A percentile compares a stretch with the other conserved stretches of the same genome.
Evolutionary conservation across 2,888 invertebrate species (phyloP).

Genomic region (Mythimna vitellina): DNA sequence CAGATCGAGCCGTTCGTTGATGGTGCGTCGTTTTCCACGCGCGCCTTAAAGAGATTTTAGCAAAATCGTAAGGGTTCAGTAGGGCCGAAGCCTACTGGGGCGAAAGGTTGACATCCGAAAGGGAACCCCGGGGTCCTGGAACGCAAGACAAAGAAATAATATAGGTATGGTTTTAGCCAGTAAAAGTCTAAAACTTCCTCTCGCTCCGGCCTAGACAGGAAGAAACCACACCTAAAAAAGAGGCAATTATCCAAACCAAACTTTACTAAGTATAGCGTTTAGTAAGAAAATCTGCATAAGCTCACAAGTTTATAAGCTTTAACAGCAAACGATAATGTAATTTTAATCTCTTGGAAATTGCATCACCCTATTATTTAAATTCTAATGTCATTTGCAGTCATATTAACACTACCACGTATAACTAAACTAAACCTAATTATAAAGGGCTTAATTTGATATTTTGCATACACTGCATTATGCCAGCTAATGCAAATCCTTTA

Average conservation of each 20-base stretch:
- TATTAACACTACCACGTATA: constrained; percentile 2
- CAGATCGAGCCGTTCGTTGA: too few relatives aligned
- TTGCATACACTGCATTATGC: background rate
- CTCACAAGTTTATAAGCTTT: constrained; percentile 10
- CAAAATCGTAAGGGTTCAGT: too few relatives aligned
- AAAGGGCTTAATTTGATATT: background rate
- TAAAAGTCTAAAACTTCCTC: background rate
- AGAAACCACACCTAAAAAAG: background rate
- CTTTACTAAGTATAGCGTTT: background rate
- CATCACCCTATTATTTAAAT: constrained; percentile 8
- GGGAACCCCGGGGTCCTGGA: too few relatives aligned
- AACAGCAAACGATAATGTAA: constrained; percentile 36
- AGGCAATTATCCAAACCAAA: too few relatives aligned
- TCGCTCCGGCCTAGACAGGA: background rate
- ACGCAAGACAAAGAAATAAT: too few relatives aligned
- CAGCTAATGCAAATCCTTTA: accelerated
- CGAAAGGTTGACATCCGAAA: too few relatives aligned
- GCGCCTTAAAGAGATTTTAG: too few relatives aligned
- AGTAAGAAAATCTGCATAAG: constrained; percentile 30
- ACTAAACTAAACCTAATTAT: background rate
- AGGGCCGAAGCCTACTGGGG: too few relatives aligned
- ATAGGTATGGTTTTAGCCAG: background rate
- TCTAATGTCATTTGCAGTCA: constrained; percentile 19
- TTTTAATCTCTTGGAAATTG: constrained; percentile 46
- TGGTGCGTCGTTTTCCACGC: too few relatives aligned